These are phyloP conservation scores for Pelobates fuscus DNA, from an alignment of 2,113 vertebrate species.

Conservation along the genomic window DNA sequence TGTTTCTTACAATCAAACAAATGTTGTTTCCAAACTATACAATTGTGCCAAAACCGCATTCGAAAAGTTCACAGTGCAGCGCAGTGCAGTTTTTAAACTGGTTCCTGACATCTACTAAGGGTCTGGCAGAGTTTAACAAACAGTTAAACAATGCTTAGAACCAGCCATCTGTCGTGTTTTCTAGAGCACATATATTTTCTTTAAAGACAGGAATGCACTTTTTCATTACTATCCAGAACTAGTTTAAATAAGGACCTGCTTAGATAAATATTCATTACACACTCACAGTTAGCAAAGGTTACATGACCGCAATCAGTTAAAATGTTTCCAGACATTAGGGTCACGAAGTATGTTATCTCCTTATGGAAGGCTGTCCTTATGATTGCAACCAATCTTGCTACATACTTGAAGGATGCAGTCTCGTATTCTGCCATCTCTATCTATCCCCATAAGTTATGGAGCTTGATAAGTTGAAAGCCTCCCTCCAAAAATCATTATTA, in stretches of 20 bases:
- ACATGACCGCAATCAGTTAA: constrained; percentile 37
- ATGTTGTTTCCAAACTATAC: too few relatives aligned
- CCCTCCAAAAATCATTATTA: constrained; percentile 16
- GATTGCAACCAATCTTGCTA: neutral
- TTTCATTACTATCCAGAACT: neutral
- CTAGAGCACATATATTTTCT: neutral
- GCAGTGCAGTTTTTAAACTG: too few relatives aligned
- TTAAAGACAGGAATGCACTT: constrained; percentile 29
- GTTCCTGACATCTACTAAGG: too few relatives aligned
- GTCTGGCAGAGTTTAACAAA: too few relatives aligned
- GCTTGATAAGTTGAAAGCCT: constrained; percentile 9
- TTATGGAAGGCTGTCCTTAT: constrained; percentile 3
- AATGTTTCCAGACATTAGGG: constrained; percentile 43
- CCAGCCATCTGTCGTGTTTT: too few relatives aligned
- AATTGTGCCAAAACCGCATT: too few relatives aligned
- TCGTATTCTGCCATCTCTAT: constrained; percentile 4
- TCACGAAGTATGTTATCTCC: constrained; percentile 33
- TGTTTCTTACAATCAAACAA: too few relatives aligned
- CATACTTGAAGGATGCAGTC: constrained; percentile 17
- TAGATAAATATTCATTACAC: constrained; percentile 50
- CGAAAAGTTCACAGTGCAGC: too few relatives aligned
- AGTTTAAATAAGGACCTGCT: constrained; percentile 31
- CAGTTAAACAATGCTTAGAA: too few relatives aligned
- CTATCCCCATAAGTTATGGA: constrained; percentile 24
- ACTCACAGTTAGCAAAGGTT: constrained; percentile 37